These are phyloP conservation scores for Metallyticus violacea DNA, from an alignment of 2,888 invertebrate genomes.

Conservation along the genomic window DNA sequence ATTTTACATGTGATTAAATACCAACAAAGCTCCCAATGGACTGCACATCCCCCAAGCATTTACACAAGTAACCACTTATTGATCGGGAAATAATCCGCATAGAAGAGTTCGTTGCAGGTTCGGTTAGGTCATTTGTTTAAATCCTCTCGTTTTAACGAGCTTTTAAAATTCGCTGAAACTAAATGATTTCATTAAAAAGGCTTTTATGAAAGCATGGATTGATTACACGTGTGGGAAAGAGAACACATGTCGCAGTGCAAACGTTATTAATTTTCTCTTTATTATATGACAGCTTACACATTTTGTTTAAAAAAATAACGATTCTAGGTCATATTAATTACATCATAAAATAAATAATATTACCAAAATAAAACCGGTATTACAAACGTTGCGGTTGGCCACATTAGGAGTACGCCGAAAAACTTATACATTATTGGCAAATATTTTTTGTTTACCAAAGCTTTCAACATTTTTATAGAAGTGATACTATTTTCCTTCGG, in stretches of 20 bases:
- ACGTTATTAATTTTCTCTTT: not conserved
- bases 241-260: not conserved
- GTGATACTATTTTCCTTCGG: too few species aligned
- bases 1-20: not conserved
- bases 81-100: not conserved
- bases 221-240: not conserved
- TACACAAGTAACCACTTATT: not conserved
- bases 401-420: too few species aligned
- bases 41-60: not conserved
- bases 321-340: too few species aligned
- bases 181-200: not conserved
- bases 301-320: not conserved
- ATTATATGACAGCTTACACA: not conserved
- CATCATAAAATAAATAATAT: too few species aligned
- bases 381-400: too few species aligned
- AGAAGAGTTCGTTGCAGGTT: not conserved
- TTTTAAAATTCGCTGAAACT: not conserved
- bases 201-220: not conserved
- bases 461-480: too few species aligned
- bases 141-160: not conserved
- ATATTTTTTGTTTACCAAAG: too few species aligned
- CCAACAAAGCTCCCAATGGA: not conserved
- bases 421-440: too few species aligned
- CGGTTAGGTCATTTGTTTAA: not conserved
- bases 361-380: too few species aligned